Base-by-base conservation (phyloP, 2,113 vertebrate genomes). In the Pterophyllum scalare region DNA sequence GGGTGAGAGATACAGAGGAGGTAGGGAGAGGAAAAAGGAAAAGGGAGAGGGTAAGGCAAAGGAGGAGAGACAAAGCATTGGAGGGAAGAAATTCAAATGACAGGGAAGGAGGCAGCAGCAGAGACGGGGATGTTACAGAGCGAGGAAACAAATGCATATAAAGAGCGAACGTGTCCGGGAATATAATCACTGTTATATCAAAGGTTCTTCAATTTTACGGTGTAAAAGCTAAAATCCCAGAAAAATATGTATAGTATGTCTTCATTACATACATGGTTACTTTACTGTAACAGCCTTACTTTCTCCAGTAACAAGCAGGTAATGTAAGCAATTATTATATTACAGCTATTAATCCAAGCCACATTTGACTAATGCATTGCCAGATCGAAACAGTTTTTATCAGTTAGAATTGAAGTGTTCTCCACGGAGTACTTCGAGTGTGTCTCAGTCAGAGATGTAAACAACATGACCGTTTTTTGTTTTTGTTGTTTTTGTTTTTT, bases 21-120 rank as follows among this genome's bases (percentile, higher is more conserved):
- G 4, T 28, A 31, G 5, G 54, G 52, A 72, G 52, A 10, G 24
- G 14, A 6, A n/a, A 49, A 19, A 33, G 24, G 20, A 31, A 35
- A 17, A 52, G 57, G 10, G 20, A 33, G 70, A 26, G 13, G 17
- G 38, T 17, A 17, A 62, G 59, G 24, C n/a, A 57, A 62, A 58
- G 52, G 38, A 59, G 56, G 12, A 61, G 26, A 46, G 74, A 70
- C 6, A 8, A 77, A 81, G 59, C 65, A 28, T 24, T 20, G 31
- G 14, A 75, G 35, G 77, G 57, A 79, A 19, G 56, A 90, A 65
- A 79, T 80, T 59, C 57, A 86, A 49, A 81, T 79, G 84, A 85
- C 83, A 79, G 74, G 60, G 61, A 77, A 59, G 75, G 57, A 75
- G 57, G 76, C 52, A 33, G 75, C 40, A 54, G 46, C 8, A 33